These are phyloP conservation scores for Eupithecia subfuscata DNA, from an alignment of 2,888 invertebrate genomes.

Conservation along the genomic window DNA sequence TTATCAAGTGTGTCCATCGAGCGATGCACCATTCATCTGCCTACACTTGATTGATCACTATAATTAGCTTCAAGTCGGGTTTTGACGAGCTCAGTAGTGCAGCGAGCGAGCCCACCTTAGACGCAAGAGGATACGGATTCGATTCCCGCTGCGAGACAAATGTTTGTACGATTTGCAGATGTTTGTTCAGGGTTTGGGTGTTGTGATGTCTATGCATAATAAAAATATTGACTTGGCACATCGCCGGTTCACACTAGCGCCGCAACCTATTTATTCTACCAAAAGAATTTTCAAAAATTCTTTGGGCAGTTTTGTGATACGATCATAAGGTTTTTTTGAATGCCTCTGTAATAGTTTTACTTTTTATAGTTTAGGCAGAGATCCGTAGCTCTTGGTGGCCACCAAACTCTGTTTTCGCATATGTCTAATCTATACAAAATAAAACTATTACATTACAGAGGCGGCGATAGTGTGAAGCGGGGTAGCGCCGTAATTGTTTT, in stretches of 20 bases:
- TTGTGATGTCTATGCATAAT: background rate
- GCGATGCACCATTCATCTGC: constrained; percentile 49
- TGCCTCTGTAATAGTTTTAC: background rate
- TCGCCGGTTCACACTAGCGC: background rate
- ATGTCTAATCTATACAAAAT: too few species aligned
- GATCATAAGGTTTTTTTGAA: background rate
- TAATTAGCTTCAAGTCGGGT: constrained; percentile 49
- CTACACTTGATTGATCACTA: constrained; percentile 58
- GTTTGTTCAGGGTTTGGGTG: background rate
- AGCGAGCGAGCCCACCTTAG: background rate
- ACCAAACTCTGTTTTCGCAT: background rate
- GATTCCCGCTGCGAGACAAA: background rate
- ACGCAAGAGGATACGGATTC: background rate
- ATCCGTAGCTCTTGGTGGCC: background rate
- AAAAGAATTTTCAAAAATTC: background rate
- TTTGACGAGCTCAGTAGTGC: constrained; percentile 5
- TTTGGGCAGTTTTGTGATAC: background rate
- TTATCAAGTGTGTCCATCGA: constrained; percentile 57
- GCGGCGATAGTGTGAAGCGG: too few species aligned
- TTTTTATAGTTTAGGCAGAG: too few species aligned
- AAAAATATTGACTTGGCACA: background rate
- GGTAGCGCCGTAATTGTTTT: too few species aligned
- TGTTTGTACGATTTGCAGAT: background rate
- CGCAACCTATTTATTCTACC: too few species aligned
- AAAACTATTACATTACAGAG: too few species aligned